Conservation (phyloP, 2,797 vertebrate genomes). For the Spatula clypeata region DNA sequence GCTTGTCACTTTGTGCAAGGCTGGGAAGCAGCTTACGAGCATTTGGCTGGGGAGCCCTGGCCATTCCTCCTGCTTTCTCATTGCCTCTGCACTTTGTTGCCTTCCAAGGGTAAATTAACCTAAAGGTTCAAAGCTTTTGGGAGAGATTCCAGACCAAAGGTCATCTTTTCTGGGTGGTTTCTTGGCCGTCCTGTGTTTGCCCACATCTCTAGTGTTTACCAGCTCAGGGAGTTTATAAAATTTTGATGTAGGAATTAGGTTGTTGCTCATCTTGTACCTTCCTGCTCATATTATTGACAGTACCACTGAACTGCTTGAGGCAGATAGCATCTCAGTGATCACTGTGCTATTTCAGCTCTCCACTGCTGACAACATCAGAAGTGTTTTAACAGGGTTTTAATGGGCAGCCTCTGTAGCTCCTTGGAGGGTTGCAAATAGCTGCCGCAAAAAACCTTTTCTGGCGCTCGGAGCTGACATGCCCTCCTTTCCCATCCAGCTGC, state of each 20-base stretch:
- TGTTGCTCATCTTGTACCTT: slow-evolving; percentile 98
- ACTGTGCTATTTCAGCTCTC: slow-evolving; percentile 89
- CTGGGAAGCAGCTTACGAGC: neutral
- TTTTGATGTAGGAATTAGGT: slow-evolving; percentile 98
- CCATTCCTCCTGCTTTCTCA: neutral
- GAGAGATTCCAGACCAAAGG: slow-evolving; percentile 66
- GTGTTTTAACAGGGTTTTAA: slow-evolving; percentile 99
- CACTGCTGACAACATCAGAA: slow-evolving; percentile 96
- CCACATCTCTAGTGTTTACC: slow-evolving; percentile 78
- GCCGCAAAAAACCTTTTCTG: slow-evolving; percentile 85
- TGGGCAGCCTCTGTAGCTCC: slow-evolving; percentile 90
- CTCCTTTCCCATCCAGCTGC: slow-evolving; percentile 87
- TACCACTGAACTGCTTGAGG: slow-evolving; percentile 89
- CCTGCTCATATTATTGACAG: slow-evolving; percentile 98
- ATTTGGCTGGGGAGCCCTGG: neutral
- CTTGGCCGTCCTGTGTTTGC: slow-evolving; percentile 73
- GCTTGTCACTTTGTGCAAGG: neutral
- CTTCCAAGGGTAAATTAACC: slow-evolving; percentile 44
- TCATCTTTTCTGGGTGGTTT: slow-evolving; percentile 83
- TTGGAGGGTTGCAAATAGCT: slow-evolving; percentile 94
- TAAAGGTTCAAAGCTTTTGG: slow-evolving; percentile 39
- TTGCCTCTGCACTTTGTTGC: neutral
- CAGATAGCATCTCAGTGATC: slow-evolving; percentile 88
- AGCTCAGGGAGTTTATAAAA: slow-evolving; percentile 91
- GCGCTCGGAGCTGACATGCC: slow-evolving; percentile 90